phyloP scores from a whole-genome alignment of 2,888 invertebrate species.

The Drosophila mercatorum region DNA sequence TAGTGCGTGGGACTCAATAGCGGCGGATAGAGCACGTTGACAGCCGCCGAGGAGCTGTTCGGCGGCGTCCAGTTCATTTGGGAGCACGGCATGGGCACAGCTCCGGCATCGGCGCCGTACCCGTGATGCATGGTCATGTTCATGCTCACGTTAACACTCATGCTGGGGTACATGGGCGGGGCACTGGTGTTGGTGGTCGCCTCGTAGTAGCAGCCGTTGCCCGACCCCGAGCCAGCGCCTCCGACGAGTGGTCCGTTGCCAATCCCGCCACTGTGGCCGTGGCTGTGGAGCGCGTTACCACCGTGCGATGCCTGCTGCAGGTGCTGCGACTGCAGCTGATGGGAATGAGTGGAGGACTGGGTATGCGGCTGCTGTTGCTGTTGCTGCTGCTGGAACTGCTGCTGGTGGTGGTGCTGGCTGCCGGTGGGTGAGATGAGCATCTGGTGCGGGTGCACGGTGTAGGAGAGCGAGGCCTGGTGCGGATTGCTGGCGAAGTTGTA shows the following conservation, averaged over 20 bases:
- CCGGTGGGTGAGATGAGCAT: constrained; percentile 88
- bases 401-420: constrained; percentile 38
- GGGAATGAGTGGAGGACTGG: constrained; percentile 54
- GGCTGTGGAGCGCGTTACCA: constrained; percentile 65
- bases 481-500: constrained; percentile 87
- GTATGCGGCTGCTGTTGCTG: constrained; percentile 69
- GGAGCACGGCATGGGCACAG: constrained; percentile 86
- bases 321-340: constrained; percentile 65
- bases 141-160: constrained; percentile 98
- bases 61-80: constrained; percentile 91
- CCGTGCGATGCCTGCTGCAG: constrained; percentile 72
- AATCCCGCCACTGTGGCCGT: constrained; percentile 27
- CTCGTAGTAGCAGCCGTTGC: constrained; percentile 82
- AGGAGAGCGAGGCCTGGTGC: constrained; percentile 85
- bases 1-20: constrained; percentile 89
- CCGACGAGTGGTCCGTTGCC: constrained; percentile 33
- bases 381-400: constrained; percentile 4
- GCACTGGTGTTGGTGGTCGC: constrained; percentile 65
- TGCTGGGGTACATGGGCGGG: constrained; percentile 91
- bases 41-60: constrained; percentile 86
- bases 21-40: constrained; percentile 88
- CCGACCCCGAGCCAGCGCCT: constrained; percentile 35
- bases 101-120: constrained; percentile 85
- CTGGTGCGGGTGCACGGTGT: constrained; percentile 87
- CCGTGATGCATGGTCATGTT: constrained; percentile 98